Evolutionary conservation across 2,113 vertebrate genomes (phyloP), one percentile per base, ranked within the genome.

Genomic region (Mystacornis crossleyi): DNA sequence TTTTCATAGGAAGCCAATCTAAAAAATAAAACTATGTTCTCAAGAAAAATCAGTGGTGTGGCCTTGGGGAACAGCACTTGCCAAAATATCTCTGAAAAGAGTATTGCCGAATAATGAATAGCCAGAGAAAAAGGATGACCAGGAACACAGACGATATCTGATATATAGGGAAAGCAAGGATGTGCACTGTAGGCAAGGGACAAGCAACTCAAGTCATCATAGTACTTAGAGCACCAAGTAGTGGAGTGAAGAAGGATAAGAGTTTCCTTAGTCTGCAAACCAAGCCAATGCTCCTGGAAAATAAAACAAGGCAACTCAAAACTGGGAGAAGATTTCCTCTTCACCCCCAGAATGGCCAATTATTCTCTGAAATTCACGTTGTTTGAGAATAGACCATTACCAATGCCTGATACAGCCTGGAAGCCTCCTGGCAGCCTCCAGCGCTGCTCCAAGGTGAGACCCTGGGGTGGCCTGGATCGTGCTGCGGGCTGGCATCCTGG

Each of bases 401-500:
- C 51, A 33, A 62, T 38, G 33, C 34, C 69, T 3, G 2, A 10
- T 19, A 12, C 25, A 88, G 25, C 25, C 45, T 14, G 69, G 24
- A 34, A 45, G 42, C 58, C 24, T 18, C 45, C 33, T 14, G 64
- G 28, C 47, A n/a, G 31, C 43, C 31, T 24, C 38, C 42, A 29
- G 42, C 3, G 0, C 48, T 45, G 45, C 42, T 11, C 18, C 11
- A 33, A 31, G 18, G 4, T 6, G 65, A 36, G 65, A 23, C 19
- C 18, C 12, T 9, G 61, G 2, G 5, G n/a, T 7, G 29, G 34
- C 42, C 53, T 1, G 0, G 18, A 26, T 23, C 3, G 0, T 13
- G n/a, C 71, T 8, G n/a, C 0, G 1, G 33, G 33, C 26, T 19
- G 2, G 34, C 2, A 5, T 54, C 65, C 33, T 40, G 55, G 50